A percentile compares a stretch with the other conserved stretches of the same genome.
phyloP scores from a whole-genome alignment of 2,888 invertebrate species.

The Sinopyrophorus schimmeli region DNA sequence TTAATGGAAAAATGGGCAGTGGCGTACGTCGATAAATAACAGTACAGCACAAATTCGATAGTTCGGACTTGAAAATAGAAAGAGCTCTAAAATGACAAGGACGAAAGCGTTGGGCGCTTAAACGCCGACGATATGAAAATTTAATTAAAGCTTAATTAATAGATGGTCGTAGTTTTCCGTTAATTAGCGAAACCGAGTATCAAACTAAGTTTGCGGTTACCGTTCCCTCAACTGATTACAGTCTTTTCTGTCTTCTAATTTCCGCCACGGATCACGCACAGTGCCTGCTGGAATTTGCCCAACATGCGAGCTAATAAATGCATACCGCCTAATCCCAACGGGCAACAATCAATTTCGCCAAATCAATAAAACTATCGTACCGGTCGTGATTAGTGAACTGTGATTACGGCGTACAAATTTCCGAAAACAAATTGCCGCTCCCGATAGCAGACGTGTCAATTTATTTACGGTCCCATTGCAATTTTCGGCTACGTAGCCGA shows the following conservation, averaged over 20 bases:
- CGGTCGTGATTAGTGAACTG: constrained; percentile 26
- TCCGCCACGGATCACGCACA: constrained; percentile 11
- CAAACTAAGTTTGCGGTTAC: neutral
- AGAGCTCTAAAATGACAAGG: no score
- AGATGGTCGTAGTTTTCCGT: no score
- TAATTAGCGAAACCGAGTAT: constrained; percentile 1
- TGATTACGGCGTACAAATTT: constrained; percentile 35
- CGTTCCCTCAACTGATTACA: constrained; percentile 6
- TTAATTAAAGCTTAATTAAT: no score
- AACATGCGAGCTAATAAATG: constrained; percentile 11
- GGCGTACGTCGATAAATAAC: no score
- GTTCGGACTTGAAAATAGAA: no score
- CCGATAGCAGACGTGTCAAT: constrained; percentile 39
- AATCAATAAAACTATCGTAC: constrained; percentile 30
- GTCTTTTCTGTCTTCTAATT: constrained; percentile 1
- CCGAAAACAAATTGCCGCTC: constrained; percentile 38
- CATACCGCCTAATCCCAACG: constrained; percentile 12
- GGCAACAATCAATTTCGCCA: constrained; percentile 20
- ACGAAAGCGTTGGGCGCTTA: no score
- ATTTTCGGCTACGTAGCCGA: constrained; percentile 14
- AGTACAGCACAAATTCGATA: no score
- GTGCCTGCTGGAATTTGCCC: neutral
- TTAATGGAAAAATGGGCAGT: no score
- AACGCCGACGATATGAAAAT: no score
- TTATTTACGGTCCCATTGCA: constrained; percentile 22